Conservation (phyloP, 1,140 invertebrate genomes). For the Leptinotarsa lineolata region DNA sequence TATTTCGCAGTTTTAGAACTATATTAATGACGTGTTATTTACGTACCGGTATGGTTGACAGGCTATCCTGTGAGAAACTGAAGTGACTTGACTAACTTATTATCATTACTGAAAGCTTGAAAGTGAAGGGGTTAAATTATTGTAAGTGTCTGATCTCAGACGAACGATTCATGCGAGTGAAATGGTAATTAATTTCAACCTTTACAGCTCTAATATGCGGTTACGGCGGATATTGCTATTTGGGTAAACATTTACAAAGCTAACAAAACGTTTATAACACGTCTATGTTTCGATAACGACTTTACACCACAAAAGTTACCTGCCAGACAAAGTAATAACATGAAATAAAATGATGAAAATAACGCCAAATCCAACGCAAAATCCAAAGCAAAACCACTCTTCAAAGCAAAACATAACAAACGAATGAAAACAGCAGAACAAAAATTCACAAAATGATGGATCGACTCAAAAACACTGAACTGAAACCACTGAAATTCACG, state of each 20-base stretch:
- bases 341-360: background rate
- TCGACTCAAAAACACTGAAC: conserved; percentile 41
- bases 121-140: background rate
- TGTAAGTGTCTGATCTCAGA: background rate
- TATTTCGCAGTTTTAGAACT: background rate
- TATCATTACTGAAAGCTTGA: background rate
- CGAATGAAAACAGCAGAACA: background rate
- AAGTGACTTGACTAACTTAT: background rate
- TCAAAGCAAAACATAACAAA: background rate
- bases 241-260: background rate
- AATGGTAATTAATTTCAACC: background rate
- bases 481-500: conserved; percentile 53
- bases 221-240: background rate
- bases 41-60: background rate
- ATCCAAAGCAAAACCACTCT: background rate
- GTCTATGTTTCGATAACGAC: background rate
- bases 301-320: background rate
- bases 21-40: background rate
- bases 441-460: background rate
- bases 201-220: background rate
- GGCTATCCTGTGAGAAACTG: background rate
- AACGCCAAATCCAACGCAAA: background rate
- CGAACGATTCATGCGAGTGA: background rate
- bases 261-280: background rate
- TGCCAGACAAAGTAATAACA: background rate